Conservation (phyloP, 2,113 vertebrate genomes). For the Opisthocomus hoazin region DNA sequence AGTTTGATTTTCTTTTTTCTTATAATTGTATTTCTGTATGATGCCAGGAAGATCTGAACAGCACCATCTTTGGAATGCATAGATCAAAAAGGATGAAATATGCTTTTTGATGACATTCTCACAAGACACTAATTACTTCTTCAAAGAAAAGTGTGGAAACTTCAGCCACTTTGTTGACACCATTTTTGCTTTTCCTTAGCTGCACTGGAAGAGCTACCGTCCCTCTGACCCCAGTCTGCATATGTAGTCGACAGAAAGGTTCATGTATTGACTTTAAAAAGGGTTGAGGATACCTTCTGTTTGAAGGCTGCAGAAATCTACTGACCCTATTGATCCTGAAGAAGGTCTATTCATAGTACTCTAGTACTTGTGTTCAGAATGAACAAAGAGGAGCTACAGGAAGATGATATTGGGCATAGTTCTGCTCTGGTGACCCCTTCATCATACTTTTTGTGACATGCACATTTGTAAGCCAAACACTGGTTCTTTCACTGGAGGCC, state of each 20-base stretch:
- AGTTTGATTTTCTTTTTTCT: neutral
- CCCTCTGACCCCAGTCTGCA: neutral
- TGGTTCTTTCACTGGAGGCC: neutral
- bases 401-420: neutral
- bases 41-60: neutral
- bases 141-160: neutral
- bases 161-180: neutral
- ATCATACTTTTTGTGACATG: neutral
- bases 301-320: neutral
- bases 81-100: neutral
- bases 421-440: neutral
- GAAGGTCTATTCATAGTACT: neutral
- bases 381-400: neutral
- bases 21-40: neutral
- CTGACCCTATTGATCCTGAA: neutral
- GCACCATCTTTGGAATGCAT: neutral
- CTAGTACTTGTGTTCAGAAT: neutral
- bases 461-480: neutral
- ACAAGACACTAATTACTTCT: neutral
- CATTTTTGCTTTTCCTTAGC: neutral
- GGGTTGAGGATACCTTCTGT: neutral
- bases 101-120: neutral
- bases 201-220: neutral
- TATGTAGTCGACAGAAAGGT: neutral
- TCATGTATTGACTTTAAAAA: neutral